Evolutionary conservation across 2,113 vertebrate species (phyloP).

Genomic region (Ahaetulla prasina): DNA sequence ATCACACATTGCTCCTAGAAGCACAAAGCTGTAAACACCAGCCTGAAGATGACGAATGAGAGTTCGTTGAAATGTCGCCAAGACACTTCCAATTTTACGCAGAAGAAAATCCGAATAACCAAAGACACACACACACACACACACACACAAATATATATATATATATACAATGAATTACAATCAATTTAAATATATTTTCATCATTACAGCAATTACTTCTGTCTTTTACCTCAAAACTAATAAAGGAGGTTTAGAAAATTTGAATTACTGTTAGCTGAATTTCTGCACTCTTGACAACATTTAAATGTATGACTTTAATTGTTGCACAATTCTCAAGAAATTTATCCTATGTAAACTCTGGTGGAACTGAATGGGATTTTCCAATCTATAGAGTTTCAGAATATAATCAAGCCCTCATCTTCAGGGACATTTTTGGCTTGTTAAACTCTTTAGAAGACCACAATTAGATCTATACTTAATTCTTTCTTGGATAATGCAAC

Average conservation of each 20-base stretch:
- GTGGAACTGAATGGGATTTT: neutral
- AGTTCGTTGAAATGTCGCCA: no score
- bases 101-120: no score
- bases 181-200: neutral
- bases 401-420: neutral
- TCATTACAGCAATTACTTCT: neutral
- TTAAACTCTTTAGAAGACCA: neutral
- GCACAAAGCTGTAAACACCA: no score
- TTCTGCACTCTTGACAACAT: neutral
- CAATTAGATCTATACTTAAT: neutral
- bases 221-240: neutral
- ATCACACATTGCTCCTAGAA: no score
- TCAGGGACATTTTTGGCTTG: neutral
- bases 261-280: neutral
- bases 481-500: neutral
- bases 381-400: neutral
- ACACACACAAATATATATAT: no score
- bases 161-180: no score
- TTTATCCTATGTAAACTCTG: neutral
- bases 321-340: neutral
- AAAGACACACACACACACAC: no score
- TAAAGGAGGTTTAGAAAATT: neutral
- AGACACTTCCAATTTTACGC: no score
- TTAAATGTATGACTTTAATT: neutral
- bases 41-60: no score